These are phyloP conservation scores for Diogma glabrata DNA, from an alignment of 2,888 invertebrate species.

Conservation along the genomic window DNA sequence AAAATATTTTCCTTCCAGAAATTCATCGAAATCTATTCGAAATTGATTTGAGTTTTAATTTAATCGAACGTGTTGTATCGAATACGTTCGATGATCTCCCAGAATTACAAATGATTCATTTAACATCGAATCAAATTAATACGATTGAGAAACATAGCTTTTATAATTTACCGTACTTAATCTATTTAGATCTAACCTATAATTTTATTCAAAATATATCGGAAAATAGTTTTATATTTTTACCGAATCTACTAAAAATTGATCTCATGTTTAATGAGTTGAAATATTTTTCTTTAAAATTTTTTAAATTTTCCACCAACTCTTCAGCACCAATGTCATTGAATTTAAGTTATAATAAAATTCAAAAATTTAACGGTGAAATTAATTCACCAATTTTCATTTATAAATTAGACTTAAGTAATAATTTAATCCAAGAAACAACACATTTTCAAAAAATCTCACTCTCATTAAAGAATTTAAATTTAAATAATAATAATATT, in stretches of 20 bases:
- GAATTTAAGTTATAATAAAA: constrained; percentile 61
- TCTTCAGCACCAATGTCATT: constrained; percentile 54
- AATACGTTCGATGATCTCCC: constrained; percentile 61
- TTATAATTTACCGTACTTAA: constrained; percentile 61
- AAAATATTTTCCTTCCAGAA: constrained; percentile 53
- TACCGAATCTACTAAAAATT: constrained; percentile 63
- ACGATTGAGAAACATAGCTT: constrained; percentile 61
- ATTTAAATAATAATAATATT: constrained; percentile 64
- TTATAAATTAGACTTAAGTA: constrained; percentile 57
- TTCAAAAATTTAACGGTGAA: constrained; percentile 31
- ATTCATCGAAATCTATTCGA: constrained; percentile 63
- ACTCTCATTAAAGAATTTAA: constrained; percentile 52
- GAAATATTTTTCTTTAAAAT: constrained; percentile 51
- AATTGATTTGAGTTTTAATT: constrained; percentile 72
- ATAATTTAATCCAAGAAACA: constrained; percentile 53
- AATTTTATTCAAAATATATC: constrained; percentile 67
- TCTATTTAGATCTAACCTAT: constrained; percentile 70
- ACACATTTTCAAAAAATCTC: constrained; percentile 55
- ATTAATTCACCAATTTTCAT: constrained; percentile 43
- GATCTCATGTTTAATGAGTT: constrained; percentile 73
- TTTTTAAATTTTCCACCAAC: constrained; percentile 56
- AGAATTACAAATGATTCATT: constrained; percentile 63
- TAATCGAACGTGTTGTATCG: constrained; percentile 52
- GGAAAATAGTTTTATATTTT: constrained; percentile 58
- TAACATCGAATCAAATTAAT: constrained; percentile 67